Evolutionary conservation across 2,113 vertebrate species (phyloP).

Genomic region (Bubo blakistoni): DNA sequence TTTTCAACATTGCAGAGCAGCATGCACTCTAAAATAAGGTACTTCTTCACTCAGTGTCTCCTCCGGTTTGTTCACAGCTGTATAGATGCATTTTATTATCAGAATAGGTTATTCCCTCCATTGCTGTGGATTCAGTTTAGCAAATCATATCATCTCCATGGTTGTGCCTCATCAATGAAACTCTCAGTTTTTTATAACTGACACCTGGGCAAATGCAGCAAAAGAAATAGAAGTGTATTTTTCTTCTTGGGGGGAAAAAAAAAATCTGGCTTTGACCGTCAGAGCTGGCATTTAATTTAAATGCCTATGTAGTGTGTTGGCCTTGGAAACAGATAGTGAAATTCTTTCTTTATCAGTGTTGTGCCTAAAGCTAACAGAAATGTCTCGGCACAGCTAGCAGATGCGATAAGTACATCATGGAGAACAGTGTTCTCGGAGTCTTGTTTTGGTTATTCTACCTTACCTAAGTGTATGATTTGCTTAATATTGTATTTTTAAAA

Average conservation of each 20-base stretch:
- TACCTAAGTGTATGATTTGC: not conserved
- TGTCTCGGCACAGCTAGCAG: not conserved
- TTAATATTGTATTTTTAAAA: not conserved
- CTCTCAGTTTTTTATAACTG: not conserved
- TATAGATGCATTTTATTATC: not conserved
- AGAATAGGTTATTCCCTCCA: not conserved
- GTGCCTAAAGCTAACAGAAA: not conserved
- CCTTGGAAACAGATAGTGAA: not conserved
- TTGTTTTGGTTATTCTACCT: not conserved
- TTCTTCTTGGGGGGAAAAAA: not conserved
- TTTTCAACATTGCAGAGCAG: not conserved
- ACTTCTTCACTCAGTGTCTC: rapidly evolving
- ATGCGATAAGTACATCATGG: not conserved
- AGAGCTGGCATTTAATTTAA: not conserved
- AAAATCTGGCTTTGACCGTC: not conserved
- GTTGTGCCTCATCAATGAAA: not conserved
- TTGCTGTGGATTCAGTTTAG: not conserved
- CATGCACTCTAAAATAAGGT: not conserved
- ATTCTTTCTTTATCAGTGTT: not conserved
- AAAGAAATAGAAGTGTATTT: not conserved
- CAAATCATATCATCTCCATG: not conserved
- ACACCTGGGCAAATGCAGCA: not conserved
- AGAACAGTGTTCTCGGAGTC: not conserved
- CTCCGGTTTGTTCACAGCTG: not conserved
- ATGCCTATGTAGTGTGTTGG: rapidly evolving